These are phyloP conservation scores for Cynopterus sphinx DNA, from an alignment of 2,797 vertebrate species.

Conservation along the genomic window DNA sequence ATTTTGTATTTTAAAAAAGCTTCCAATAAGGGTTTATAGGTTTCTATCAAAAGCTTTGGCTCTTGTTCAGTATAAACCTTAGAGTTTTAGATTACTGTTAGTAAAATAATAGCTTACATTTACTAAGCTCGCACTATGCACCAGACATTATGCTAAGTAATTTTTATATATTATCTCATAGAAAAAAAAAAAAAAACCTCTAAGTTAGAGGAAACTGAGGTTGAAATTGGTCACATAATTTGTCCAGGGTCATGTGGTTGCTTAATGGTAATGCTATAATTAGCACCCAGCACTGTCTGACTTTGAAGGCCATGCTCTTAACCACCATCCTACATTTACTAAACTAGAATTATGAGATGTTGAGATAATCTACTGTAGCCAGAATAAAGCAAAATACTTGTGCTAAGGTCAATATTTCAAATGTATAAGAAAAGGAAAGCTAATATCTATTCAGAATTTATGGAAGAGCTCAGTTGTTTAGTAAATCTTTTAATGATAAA, in stretches of 20 bases:
- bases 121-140: not conserved
- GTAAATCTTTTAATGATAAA: not conserved
- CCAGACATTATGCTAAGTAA: not conserved
- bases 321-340: not conserved
- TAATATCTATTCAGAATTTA: not conserved
- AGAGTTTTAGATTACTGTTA: conserved; percentile 2
- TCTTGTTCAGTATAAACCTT: not conserved
- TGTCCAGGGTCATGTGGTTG: not conserved
- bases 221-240: not conserved
- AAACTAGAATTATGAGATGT: not conserved
- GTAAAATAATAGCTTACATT: not conserved
- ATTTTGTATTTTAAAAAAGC: not conserved
- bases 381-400: not conserved
- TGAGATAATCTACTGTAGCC: not conserved
- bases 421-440: not conserved
- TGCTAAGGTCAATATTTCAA: not conserved
- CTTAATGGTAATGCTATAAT: not conserved
- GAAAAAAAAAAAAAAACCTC: no score
- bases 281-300: not conserved
- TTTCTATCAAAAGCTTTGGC: not conserved
- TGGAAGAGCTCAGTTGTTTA: not conserved
- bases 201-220: not conserved
- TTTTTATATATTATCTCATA: not conserved
- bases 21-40: not conserved
- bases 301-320: not conserved